Percentiles rank a stretch among this genome's conserved stretches.
Conservation (phyloP, 2,888 invertebrate genomes). For the Microctonus brassicae region DNA sequence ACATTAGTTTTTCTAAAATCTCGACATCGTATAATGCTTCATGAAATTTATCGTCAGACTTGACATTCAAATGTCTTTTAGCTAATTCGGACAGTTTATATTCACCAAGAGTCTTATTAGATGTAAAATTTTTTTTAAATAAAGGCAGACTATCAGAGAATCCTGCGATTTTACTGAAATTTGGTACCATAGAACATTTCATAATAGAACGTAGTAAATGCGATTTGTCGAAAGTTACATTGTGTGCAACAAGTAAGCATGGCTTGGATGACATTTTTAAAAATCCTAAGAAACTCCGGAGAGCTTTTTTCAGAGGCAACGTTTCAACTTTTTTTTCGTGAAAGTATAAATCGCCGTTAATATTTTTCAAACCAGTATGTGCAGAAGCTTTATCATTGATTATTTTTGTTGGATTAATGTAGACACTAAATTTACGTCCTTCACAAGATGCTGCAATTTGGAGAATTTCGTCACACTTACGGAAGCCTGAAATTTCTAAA, state of each 20-base stretch:
- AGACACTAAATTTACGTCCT: slow-evolving; percentile 22
- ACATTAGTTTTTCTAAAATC: too few relatives aligned
- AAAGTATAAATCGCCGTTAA: slow-evolving; percentile 13
- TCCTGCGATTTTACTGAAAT: slow-evolving; percentile 17
- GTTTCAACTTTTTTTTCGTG: slow-evolving; percentile 14
- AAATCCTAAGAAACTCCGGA: slow-evolving; percentile 12
- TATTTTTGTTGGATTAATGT: slow-evolving; percentile 16
- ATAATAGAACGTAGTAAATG: slow-evolving; percentile 7
- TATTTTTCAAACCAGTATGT: slow-evolving; percentile 22
- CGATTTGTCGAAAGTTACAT: slow-evolving; percentile 38
- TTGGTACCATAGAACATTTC: neutral
- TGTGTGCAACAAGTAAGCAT: slow-evolving; percentile 30
- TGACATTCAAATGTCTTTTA: too few relatives aligned
- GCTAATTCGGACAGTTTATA: too few relatives aligned
- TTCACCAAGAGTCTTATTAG: neutral
- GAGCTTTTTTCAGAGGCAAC: slow-evolving; percentile 21
- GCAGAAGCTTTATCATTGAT: slow-evolving; percentile 20
- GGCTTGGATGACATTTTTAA: slow-evolving; percentile 1
- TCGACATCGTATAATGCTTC: too few relatives aligned
- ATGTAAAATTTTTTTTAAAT: neutral
- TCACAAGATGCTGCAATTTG: slow-evolving; percentile 33
- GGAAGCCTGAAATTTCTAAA: slow-evolving; percentile 27
- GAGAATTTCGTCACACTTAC: slow-evolving; percentile 26
- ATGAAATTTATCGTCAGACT: too few relatives aligned
- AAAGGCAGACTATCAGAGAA: neutral